Percentiles rank a stretch among this genome's conserved stretches.
These are phyloP conservation scores for Littorina saxatilis DNA, from an alignment of 1,140 invertebrate genomes.

Conservation along the genomic window DNA sequence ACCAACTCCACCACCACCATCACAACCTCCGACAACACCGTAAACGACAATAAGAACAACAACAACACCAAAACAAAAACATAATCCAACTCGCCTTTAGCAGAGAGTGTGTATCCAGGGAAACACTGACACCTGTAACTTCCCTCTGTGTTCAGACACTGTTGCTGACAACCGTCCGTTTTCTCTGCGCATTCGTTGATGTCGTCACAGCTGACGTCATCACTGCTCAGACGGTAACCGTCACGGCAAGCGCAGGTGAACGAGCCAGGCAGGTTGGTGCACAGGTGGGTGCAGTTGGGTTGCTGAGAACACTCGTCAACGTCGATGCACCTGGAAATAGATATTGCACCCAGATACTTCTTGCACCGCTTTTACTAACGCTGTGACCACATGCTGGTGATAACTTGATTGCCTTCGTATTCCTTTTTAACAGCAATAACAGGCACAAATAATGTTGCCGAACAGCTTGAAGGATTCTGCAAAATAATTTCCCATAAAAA, in stretches of 20 bases:
- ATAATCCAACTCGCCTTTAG: too few relatives aligned
- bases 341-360: neutral
- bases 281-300: slow-evolving; percentile 24
- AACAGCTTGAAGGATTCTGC: too few relatives aligned
- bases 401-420: too few relatives aligned
- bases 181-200: slow-evolving; percentile 70
- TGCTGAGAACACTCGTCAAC: slow-evolving; percentile 76
- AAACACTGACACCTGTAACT: slow-evolving; percentile 55
- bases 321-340: slow-evolving; percentile 16
- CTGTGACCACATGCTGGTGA: neutral
- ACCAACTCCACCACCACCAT: too few relatives aligned
- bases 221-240: slow-evolving; percentile 40
- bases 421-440: too few relatives aligned
- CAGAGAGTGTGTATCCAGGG: slow-evolving; percentile 42
- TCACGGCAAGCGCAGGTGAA: slow-evolving; percentile 51
- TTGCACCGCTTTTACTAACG: neutral
- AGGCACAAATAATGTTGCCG: too few relatives aligned
- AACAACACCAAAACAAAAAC: too few relatives aligned
- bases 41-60: too few relatives aligned
- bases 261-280: slow-evolving; percentile 53
- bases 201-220: slow-evolving; percentile 53
- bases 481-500: neutral
- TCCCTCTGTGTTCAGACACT: slow-evolving; percentile 53
- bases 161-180: slow-evolving; percentile 69
- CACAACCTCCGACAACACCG: too few relatives aligned